Evolutionary conservation across 2,888 invertebrate species (phyloP).

Genomic region (Tubulanus polymorphus): DNA sequence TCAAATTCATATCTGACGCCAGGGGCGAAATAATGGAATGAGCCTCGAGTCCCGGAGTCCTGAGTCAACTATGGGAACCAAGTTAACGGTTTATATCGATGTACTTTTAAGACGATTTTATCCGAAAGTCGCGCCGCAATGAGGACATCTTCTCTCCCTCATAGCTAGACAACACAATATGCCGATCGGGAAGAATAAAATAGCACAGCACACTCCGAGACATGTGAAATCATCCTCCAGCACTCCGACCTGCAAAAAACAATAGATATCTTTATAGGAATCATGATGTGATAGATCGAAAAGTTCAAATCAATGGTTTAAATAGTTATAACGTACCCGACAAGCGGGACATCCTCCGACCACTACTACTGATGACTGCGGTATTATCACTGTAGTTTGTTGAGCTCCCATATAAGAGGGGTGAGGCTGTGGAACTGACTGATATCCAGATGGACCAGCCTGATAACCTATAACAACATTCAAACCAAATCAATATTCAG

Average conservation of each 20-base stretch:
- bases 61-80: no score
- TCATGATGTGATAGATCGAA: not conserved
- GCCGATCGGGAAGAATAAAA: constrained; percentile 81
- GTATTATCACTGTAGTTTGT: constrained; percentile 11
- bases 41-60: no score
- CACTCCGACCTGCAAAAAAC: constrained; percentile 64
- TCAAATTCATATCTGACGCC: no score
- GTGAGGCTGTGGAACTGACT: constrained; percentile 44
- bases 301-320: not conserved
- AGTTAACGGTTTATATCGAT: no score
- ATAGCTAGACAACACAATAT: constrained; percentile 80
- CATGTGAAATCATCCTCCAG: constrained; percentile 84
- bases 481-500: not conserved
- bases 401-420: constrained; percentile 12
- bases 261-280: not conserved
- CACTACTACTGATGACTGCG: constrained; percentile 68
- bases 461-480: constrained; percentile 1
- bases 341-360: constrained; percentile 87
- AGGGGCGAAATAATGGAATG: no score
- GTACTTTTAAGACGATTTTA: constrained; percentile 42
- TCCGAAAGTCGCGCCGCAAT: constrained; percentile 77
- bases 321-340: constrained; percentile 59
- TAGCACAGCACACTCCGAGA: constrained; percentile 77
- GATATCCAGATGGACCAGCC: constrained; percentile 47
- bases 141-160: constrained; percentile 78